phyloP scores from a whole-genome alignment of 2,797 vertebrate genomes.

The Borostomias antarcticus region DNA sequence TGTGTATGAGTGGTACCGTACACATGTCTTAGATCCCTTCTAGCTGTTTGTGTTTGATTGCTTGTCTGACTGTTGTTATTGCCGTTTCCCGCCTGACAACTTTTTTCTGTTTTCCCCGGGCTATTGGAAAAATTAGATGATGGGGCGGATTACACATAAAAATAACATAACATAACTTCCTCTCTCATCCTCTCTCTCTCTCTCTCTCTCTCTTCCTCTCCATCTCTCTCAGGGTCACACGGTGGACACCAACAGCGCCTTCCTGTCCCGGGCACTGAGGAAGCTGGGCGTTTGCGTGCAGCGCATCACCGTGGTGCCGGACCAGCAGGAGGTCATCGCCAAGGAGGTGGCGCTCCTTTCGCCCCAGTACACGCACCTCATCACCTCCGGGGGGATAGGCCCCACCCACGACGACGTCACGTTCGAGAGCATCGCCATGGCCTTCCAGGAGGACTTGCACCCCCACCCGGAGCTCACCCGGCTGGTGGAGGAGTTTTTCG shows the following conservation, averaged over 20 bases:
- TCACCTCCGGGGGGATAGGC: conserved; percentile 92
- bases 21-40: no score
- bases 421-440: conserved; percentile 88
- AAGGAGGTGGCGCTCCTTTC: conserved; percentile 84
- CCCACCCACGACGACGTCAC: conserved; percentile 96
- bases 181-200: background rate
- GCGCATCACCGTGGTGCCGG: conserved; percentile 87
- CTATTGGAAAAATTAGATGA: no score
- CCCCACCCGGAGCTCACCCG: conserved; percentile 83
- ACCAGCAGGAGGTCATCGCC: conserved; percentile 85
- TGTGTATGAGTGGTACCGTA: no score
- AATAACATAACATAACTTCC: no score
- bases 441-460: conserved; percentile 82
- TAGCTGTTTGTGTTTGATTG: no score
- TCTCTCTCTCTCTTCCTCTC: background rate
- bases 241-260: conserved; percentile 91
- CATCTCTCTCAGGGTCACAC: conserved; percentile 86
- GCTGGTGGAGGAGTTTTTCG: conserved; percentile 80
- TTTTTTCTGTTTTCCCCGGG: no score
- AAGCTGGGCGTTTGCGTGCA: conserved; percentile 86
- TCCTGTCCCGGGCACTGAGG: conserved; percentile 85
- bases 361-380: conserved; percentile 82
- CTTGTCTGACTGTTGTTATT: no score
- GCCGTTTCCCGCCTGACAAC: no score
- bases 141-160: no score